phyloP scores from a whole-genome alignment of 2,797 vertebrate genomes.

The Megalops cyprinoides region DNA sequence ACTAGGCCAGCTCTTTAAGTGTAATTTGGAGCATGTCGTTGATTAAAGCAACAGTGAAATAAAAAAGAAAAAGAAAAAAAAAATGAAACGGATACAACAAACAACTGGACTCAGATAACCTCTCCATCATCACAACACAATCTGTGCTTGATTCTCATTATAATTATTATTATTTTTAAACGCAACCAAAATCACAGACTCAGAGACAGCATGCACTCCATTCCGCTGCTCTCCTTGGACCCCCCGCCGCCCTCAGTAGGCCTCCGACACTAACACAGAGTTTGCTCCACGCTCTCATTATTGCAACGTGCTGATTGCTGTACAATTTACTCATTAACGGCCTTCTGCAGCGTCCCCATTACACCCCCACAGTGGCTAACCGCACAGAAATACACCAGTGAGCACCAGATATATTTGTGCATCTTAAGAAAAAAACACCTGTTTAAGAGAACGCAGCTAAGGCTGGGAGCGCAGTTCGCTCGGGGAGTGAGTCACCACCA shows the following conservation, averaged over 20 bases:
- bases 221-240: background rate
- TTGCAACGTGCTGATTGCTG: background rate
- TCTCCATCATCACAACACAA: background rate
- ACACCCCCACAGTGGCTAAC: background rate
- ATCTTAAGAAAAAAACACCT: background rate
- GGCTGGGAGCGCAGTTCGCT: too few relatives aligned
- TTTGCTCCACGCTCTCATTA: conserved; percentile 10
- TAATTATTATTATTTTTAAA: background rate
- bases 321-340: background rate
- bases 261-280: background rate
- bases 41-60: background rate
- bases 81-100: too few relatives aligned
- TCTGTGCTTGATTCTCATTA: background rate
- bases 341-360: background rate
- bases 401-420: background rate
- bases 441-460: background rate
- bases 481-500: conserved; percentile 22
- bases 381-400: background rate
- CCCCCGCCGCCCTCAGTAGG: background rate
- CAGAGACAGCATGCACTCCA: background rate
- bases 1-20: background rate
- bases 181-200: background rate
- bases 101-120: background rate
- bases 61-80: too few relatives aligned
- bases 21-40: background rate